Evolutionary conservation across 2,113 vertebrate species (phyloP), one percentile per base, ranked within the genome.

Genomic region (Chlorodrepanis virens): DNA sequence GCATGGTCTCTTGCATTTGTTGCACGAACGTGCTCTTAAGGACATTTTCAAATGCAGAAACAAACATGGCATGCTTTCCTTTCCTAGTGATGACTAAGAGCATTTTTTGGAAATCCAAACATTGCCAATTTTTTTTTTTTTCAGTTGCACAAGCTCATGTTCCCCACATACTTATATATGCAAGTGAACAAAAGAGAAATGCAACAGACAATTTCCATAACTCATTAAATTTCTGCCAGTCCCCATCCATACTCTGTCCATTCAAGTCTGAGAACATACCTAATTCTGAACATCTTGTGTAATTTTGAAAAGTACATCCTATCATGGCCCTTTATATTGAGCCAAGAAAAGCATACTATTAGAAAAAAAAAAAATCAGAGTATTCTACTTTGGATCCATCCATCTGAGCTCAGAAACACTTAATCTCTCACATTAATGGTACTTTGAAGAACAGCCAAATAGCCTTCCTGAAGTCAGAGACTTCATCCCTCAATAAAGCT

Each of bases 401-500:
- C 59, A 45, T 87, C 74, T 68, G 44, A 85, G 72, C 13, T 22
- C 45, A 57, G 85, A 52, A 50, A 89, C 53, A 65, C 68, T 79
- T 65, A 9, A 11, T 10, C 49, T 82, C 59, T 59, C 85, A 42
- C 11, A 0, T 80, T 86, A 93, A 90, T 45, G 67, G 67, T 42
- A 57, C 79, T 83, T 83, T 50, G 72, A 93, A 76, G 69, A 91
- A 57, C 63, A 92, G 71, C 37, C 63, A 93, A n/a, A 95, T n/a
- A 76, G 82, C 80, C 83, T 83, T 69, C 37, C 25, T 80, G 63
- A 88, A 93, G 59, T 59, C 64, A 39, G 52, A 33, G 40, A 35
- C 23, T 82, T 60, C 2, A 10, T 81, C 59, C 72, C 77, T 81
- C 91, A 80, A 31, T 70, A 76, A 89, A 59, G 39, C 60, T 67